Evolutionary conservation across 2,797 vertebrate species (phyloP).

Genomic region (Notolabrus celidotus): DNA sequence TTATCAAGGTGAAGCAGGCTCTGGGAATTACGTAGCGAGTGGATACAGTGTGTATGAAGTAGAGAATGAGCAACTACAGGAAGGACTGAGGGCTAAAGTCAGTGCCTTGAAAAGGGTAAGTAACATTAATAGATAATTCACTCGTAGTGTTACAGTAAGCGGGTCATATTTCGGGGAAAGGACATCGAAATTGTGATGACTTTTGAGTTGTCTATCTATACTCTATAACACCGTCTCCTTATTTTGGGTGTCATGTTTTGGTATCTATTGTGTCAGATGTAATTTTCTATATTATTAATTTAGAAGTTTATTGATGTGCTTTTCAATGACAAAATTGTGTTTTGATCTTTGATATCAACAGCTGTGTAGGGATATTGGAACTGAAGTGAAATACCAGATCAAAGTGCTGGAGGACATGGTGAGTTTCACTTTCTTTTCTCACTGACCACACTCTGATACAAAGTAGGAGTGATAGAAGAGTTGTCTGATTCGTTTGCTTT

Average conservation of each 20-base stretch:
- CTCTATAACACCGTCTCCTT: not conserved
- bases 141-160: fast-evolving
- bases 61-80: constrained; percentile 94
- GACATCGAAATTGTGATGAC: not conserved
- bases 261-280: no score
- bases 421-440: constrained; percentile 66
- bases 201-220: not conserved
- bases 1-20: constrained; percentile 77
- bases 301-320: not conserved
- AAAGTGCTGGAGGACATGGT: constrained; percentile 95
- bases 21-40: constrained; percentile 85
- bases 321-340: not conserved
- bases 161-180: no score
- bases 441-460: not conserved
- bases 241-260: not conserved
- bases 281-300: no score
- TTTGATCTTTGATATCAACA: constrained; percentile 65
- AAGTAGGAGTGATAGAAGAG: not conserved
- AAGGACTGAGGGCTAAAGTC: constrained; percentile 93
- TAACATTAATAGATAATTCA: constrained; percentile 3
- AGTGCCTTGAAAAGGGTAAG: constrained; percentile 94
- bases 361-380: constrained; percentile 97
- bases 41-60: constrained; percentile 96
- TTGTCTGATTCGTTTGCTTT: not conserved
- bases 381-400: constrained; percentile 96